Base-by-base conservation (phyloP, 2,888 invertebrate species). In the Campoletis raptor region DNA sequence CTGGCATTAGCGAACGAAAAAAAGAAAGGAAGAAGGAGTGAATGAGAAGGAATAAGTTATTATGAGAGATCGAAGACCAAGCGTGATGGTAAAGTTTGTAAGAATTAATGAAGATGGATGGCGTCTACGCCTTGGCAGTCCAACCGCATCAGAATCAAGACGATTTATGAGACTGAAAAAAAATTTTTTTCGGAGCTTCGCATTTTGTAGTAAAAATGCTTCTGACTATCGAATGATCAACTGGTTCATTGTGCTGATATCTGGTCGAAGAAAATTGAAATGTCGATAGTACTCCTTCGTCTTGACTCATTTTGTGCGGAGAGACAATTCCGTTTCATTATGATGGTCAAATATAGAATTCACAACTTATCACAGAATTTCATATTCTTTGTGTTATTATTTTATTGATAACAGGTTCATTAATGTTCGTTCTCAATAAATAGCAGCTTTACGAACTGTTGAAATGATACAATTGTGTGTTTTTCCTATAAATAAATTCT, bases 101-200 rank as follows among this genome's bases (percentile, higher is more conserved):
- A 85, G 52, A 72, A 67, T 81, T 85, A 85, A 85, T 77, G 81
- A 85, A 81, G 85, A 85, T 54, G 54, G 73, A 81, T 85, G n/a
- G 73, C 66, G 42, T 66, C 10, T 21, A 79, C 66, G 83, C 64
- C 37, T 64, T n/a, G n/a, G 54, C 40, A 24, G 18, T 37, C 15
- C 37, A 21, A 30, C 37, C 42, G 37, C 78, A 24, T 76, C 30
- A 40, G 37, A 36, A 36, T 37, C 66, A 64, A n/a, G n/a, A 36
- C 48, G 64, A 64, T 40, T 61, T 70, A n/a, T 70, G 40, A 48
- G n/a, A 52, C 64, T 48, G 42, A 24, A 80, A 48, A 45, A 61
- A 48, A 30, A 4, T 69, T 78, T 67, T 66, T 54, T 10, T 48
- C 37, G 2, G 21, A 21, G 15, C 73, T 54, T 36, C 2, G n/a